phyloP scores from a whole-genome alignment of 1,140 invertebrate genomes.

The Sarcophaga bullata region DNA sequence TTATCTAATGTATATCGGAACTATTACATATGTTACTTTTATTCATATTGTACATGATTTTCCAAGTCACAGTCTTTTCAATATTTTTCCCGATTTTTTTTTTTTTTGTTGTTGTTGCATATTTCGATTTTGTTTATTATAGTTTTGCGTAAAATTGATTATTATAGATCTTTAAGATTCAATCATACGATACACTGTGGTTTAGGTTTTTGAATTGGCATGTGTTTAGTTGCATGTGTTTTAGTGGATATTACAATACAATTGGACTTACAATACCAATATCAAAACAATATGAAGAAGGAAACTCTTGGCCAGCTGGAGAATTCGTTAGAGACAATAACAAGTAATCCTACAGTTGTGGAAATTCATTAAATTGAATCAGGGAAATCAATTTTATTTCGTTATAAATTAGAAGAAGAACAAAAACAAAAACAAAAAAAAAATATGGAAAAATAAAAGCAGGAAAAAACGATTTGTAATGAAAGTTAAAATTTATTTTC shows the following conservation, averaged over 20 bases:
- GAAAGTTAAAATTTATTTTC: background rate
- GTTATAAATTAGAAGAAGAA: background rate
- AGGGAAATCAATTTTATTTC: background rate
- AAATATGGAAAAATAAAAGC: no score
- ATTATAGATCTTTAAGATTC: conserved; percentile 3
- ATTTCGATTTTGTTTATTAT: background rate
- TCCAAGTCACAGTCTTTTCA: no score
- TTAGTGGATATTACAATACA: no score
- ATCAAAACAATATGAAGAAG: background rate
- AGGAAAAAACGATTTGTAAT: background rate
- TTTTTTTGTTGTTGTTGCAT: no score
- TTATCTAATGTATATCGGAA: no score
- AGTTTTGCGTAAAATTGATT: conserved; percentile 22
- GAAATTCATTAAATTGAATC: conserved; percentile 15
- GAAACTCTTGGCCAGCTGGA: background rate
- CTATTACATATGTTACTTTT: no score
- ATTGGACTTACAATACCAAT: background rate
- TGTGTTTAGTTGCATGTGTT: no score
- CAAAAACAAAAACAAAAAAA: no score
- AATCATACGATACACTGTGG: background rate
- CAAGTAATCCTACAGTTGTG: conserved; percentile 2
- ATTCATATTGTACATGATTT: no score
- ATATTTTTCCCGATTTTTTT: no score
- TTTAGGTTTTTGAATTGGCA: no score
- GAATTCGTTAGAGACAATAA: background rate